Evolutionary conservation across 2,888 invertebrate species (phyloP).

Genomic region (Amblyjoppa fuscipennis): DNA sequence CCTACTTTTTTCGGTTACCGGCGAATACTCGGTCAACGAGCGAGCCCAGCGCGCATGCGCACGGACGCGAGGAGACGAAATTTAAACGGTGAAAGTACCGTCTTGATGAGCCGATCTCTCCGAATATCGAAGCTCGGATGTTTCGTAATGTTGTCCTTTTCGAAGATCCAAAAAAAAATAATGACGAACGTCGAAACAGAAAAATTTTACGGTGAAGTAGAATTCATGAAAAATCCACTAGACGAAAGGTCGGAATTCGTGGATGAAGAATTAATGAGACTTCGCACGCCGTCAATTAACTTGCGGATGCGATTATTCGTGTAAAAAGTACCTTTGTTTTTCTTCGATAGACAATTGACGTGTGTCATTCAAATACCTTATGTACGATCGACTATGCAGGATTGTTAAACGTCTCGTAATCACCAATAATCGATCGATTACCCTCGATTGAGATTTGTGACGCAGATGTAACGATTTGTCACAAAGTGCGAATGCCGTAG

Average conservation of each 20-base stretch:
- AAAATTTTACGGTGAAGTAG: not conserved
- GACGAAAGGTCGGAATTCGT: not conserved
- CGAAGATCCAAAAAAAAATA: slow-evolving; percentile 6
- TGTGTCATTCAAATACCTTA: too few relatives aligned
- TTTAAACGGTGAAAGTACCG: slow-evolving; percentile 82
- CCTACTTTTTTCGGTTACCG: slow-evolving; percentile 62
- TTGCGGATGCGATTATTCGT: not conserved
- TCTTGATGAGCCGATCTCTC: slow-evolving; percentile 68
- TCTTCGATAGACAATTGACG: not conserved
- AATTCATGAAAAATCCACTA: not conserved
- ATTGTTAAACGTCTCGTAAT: not conserved
- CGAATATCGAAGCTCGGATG: slow-evolving; percentile 59
- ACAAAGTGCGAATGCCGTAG: not conserved
- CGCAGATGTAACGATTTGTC: not conserved
- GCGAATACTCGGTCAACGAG: slow-evolving; percentile 50
- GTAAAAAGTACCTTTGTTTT: not conserved
- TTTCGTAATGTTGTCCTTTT: slow-evolving; percentile 42
- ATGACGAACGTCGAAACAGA: not conserved
- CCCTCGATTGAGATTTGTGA: not conserved
- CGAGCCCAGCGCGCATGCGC: slow-evolving; percentile 31
- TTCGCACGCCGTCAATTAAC: not conserved
- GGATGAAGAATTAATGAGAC: slow-evolving; percentile 9
- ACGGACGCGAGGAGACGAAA: slow-evolving; percentile 68
- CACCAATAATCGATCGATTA: not conserved
- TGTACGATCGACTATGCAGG: not conserved